phyloP scores from a whole-genome alignment of 2,888 invertebrate genomes.

The Hyppa rectilinea region DNA sequence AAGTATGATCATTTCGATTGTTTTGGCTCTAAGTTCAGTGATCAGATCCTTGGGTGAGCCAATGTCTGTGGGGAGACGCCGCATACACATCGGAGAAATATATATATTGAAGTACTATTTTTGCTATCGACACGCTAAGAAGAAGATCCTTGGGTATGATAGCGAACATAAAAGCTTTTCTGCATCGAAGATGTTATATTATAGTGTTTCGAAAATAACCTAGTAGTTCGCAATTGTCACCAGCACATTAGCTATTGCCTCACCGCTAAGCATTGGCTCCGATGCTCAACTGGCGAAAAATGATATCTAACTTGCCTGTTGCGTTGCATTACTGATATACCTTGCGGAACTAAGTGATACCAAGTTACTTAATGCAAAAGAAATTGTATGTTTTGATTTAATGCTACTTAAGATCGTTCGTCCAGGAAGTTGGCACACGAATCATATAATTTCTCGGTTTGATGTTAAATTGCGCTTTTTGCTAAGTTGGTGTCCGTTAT shows the following conservation, averaged over 20 bases:
- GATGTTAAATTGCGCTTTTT: slow-evolving; percentile 34
- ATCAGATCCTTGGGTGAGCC: no score
- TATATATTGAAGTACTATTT: no score
- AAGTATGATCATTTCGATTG: not conserved
- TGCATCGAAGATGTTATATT: not conserved
- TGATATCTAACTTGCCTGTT: slow-evolving; percentile 62
- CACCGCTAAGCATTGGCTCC: slow-evolving; percentile 55
- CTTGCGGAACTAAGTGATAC: slow-evolving; percentile 69
- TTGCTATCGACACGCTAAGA: no score
- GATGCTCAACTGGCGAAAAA: slow-evolving; percentile 71
- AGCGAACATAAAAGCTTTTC: not conserved
- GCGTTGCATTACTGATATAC: slow-evolving; percentile 54
- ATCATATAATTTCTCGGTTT: slow-evolving; percentile 25
- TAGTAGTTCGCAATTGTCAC: slow-evolving; percentile 21
- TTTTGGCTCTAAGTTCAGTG: not conserved
- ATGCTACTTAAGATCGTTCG: slow-evolving; percentile 32
- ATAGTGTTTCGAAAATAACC: slow-evolving; percentile 9
- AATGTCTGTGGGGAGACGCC: no score
- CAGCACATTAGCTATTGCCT: slow-evolving; percentile 28
- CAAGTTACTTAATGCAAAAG: slow-evolving; percentile 50
- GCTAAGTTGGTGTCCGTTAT: slow-evolving; percentile 21
- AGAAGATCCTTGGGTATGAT: no score
- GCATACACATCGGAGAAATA: no score
- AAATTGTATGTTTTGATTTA: slow-evolving; percentile 43
- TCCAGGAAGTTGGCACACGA: slow-evolving; percentile 17